These are phyloP conservation scores for Nycticebus coucang DNA, from an alignment of 2,113 vertebrate species.

Conservation along the genomic window DNA sequence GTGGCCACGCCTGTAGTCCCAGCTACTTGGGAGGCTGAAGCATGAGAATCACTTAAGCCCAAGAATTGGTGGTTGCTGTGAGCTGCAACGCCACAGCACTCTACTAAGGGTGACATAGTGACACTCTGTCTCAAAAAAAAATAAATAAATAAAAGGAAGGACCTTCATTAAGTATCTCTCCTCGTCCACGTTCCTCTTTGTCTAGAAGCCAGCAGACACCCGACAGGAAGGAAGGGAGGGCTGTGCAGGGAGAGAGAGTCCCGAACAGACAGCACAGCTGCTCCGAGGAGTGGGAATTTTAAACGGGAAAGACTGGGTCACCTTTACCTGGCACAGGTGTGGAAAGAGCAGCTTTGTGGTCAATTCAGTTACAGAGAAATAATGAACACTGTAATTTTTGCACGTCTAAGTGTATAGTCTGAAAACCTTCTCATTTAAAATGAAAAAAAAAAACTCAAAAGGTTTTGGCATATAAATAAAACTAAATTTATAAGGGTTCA, in stretches of 20 bases:
- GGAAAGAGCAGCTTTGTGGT: neutral
- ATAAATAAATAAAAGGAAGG: neutral
- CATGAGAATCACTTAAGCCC: too few relatives aligned
- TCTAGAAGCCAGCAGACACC: neutral
- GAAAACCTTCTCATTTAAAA: neutral
- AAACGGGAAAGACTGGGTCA: neutral
- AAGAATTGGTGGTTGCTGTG: too few relatives aligned
- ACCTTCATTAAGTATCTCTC: neutral
- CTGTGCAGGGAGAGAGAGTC: fast-evolving
- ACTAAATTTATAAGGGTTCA: neutral
- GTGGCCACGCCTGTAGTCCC: too few relatives aligned
- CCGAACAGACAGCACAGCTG: neutral
- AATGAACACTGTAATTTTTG: neutral
- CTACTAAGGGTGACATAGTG: too few relatives aligned
- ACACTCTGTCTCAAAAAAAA: neutral
- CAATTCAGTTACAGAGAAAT: neutral
- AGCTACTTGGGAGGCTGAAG: too few relatives aligned
- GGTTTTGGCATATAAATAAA: neutral
- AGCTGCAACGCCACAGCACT: too few relatives aligned
- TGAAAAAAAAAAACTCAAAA: neutral
- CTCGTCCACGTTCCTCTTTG: neutral
- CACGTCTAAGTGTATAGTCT: neutral
- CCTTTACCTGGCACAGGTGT: neutral
- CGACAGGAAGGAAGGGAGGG: neutral
- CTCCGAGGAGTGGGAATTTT: neutral